Percentiles rank a stretch among this genome's conserved stretches.
Evolutionary conservation across 1,140 invertebrate species (phyloP).

Genomic region (Agrilus planipennis): DNA sequence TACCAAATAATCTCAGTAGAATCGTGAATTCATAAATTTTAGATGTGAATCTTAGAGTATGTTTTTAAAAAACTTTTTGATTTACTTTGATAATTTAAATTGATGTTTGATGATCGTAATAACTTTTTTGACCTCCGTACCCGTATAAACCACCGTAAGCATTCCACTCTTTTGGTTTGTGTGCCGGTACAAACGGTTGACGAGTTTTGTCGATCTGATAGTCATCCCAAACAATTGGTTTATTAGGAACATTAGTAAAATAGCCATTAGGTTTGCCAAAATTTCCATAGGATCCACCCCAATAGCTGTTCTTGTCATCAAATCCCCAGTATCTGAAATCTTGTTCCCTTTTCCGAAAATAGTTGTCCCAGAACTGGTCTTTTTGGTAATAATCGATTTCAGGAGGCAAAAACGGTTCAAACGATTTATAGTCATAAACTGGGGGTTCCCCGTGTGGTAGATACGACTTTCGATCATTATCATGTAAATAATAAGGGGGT

Average conservation of each 20-base stretch:
- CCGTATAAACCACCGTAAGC: constrained; percentile 31
- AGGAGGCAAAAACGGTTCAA: constrained; percentile 13
- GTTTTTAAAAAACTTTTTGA: too few relatives aligned
- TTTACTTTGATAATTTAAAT: too few relatives aligned
- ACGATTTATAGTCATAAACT: constrained; percentile 4
- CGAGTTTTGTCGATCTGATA: neutral
- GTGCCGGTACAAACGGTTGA: neutral
- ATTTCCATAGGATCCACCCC: constrained; percentile 31
- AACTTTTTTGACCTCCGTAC: constrained; percentile 18
- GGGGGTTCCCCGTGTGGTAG: neutral
- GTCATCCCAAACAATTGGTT: too few relatives aligned
- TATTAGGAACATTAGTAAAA: too few relatives aligned
- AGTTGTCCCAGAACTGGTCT: too few relatives aligned
- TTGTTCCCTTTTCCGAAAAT: too few relatives aligned
- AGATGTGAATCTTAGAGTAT: neutral
- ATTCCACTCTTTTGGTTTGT: constrained; percentile 27
- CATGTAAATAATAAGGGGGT: neutral
- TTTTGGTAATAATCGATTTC: neutral
- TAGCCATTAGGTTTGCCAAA: constrained; percentile 14
- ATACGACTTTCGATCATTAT: too few relatives aligned
- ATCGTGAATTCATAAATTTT: neutral
- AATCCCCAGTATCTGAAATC: too few relatives aligned
- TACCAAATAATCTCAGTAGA: neutral
- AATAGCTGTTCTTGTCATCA: neutral
- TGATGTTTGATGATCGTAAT: too few relatives aligned